Conservation (phyloP, 2,888 invertebrate genomes). For the Cantharis rustica region DNA sequence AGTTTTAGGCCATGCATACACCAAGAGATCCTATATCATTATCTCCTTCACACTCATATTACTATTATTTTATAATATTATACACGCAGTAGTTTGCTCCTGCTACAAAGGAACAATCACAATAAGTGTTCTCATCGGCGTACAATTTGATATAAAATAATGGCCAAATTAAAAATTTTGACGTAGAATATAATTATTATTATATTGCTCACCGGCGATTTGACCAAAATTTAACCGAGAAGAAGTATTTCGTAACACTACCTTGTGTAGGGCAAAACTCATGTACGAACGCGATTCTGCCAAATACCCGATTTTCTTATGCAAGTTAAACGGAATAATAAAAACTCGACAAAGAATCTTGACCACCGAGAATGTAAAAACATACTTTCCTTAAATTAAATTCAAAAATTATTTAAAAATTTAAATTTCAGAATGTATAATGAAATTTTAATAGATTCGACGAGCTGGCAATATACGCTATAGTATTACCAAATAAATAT, state of each 20-base stretch:
- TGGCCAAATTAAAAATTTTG: not conserved
- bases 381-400: not conserved
- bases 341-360: not conserved
- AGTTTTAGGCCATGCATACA: not conserved
- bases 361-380: not conserved
- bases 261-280: not conserved
- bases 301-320: not conserved
- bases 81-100: not conserved
- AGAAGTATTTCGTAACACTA: too few species aligned
- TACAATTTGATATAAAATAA: not conserved
- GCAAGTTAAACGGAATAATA: not conserved
- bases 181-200: too few species aligned
- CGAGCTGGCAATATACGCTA: not conserved
- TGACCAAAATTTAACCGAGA: too few species aligned
- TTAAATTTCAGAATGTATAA: not conserved
- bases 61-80: not conserved
- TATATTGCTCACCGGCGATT: not conserved
- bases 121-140: not conserved
- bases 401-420: not conserved
- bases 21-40: slow-evolving; percentile 1
- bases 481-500: not conserved
- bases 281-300: not conserved
- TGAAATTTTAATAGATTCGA: not conserved
- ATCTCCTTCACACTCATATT: not conserved
- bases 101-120: not conserved